Evolutionary conservation across 2,797 vertebrate species (phyloP).

Genomic region (Chelonia mydas): DNA sequence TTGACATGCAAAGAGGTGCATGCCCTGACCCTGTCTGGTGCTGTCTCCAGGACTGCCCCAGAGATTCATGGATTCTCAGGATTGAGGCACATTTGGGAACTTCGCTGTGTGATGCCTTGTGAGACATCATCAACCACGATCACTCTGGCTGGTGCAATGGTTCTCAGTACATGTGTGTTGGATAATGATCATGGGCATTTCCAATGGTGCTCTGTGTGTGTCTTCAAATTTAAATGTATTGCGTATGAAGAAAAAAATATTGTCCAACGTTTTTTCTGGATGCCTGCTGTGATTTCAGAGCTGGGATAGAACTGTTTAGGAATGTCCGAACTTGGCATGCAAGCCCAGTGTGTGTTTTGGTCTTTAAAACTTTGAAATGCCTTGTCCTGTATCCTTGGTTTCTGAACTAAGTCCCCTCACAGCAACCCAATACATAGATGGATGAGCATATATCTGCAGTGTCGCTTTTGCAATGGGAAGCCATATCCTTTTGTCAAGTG

Average conservation of each 20-base stretch:
- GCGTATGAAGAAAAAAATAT: not conserved
- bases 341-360: not conserved
- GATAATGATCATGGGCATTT: not conserved
- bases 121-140: not conserved
- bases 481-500: not conserved
- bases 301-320: not conserved
- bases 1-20: not conserved
- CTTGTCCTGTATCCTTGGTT: not conserved
- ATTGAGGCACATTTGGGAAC: not conserved
- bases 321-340: not conserved
- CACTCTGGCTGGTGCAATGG: not conserved
- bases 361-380: not conserved
- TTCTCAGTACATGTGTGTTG: not conserved
- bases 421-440: not conserved
- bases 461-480: constrained; percentile 18
- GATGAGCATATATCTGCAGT: not conserved
- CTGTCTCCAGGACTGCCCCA: not conserved
- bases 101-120: not conserved
- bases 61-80: not conserved
- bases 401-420: not conserved
- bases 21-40: not conserved
- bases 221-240: not conserved
- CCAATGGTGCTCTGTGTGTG: not conserved
- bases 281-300: fast-evolving
- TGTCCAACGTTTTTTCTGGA: not conserved